Conservation (phyloP, 2,113 vertebrate genomes). For the Ariopsis seemanni region DNA sequence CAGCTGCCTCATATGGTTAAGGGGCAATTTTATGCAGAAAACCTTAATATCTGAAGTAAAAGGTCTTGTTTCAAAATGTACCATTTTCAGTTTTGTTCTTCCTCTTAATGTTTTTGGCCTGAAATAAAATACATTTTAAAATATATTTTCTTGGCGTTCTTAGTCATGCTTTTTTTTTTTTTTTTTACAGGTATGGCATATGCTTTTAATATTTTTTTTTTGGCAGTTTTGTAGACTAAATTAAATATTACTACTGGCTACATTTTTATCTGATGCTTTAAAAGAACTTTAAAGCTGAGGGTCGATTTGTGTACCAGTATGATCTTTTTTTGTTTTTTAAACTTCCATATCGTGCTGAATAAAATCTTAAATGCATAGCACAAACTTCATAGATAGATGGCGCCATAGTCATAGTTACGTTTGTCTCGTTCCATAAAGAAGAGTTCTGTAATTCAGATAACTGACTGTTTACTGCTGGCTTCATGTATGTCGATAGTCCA, state of each 20-base stretch:
- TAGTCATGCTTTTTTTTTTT: neutral
- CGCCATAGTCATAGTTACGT: slow-evolving; percentile 8
- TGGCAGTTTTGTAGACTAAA: neutral
- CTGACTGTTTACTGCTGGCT: too few species aligned
- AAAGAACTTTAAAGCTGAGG: neutral
- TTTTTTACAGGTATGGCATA: neutral
- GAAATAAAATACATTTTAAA: slow-evolving; percentile 61
- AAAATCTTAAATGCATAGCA: neutral
- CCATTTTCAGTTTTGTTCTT: slow-evolving; percentile 38
- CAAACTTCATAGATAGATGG: slow-evolving; percentile 43
- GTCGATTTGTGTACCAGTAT: neutral
- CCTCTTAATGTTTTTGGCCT: slow-evolving; percentile 25
- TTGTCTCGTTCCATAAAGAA: neutral
- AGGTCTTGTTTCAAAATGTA: slow-evolving; percentile 24
- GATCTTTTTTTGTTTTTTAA: neutral
- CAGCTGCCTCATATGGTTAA: slow-evolving; percentile 24
- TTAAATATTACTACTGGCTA: neutral
- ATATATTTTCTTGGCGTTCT: slow-evolving; percentile 54
- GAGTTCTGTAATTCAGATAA: too few species aligned
- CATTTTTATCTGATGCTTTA: neutral
- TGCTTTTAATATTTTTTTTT: neutral
- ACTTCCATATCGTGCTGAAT: neutral
- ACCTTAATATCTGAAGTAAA: neutral
- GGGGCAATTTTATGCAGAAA: slow-evolving; percentile 33
- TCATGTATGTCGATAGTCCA: neutral